Percentiles rank a stretch among this genome's conserved stretches.
These are phyloP conservation scores for Diceros bicornis DNA, from an alignment of 2,797 vertebrate species.

Conservation along the genomic window DNA sequence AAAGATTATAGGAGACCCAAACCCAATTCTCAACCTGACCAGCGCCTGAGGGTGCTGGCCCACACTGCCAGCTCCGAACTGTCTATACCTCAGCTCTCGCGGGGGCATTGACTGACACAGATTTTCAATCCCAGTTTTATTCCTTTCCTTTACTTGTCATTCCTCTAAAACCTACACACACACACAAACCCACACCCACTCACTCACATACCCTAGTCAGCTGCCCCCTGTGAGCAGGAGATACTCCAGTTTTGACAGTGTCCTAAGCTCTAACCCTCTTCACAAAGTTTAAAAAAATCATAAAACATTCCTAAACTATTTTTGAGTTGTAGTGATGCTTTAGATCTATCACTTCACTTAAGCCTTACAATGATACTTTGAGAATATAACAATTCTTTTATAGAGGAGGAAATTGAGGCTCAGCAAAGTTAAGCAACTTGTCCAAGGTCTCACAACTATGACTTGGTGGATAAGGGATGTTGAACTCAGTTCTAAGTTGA, in stretches of 20 bases:
- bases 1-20: constrained; percentile 74
- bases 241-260: neutral
- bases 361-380: neutral
- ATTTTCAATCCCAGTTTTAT: neutral
- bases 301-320: neutral
- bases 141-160: neutral
- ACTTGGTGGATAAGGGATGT: neutral
- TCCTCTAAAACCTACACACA: neutral
- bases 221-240: neutral
- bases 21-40: constrained; percentile 53
- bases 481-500: neutral
- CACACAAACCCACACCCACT: no score
- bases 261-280: neutral
- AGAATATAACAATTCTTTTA: neutral
- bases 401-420: neutral
- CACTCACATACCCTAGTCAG: neutral
- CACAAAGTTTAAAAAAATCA: neutral
- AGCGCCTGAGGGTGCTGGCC: neutral
- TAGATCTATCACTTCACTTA: neutral
- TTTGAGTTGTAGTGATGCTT: neutral
- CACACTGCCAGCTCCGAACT: neutral
- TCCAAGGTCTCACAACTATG: neutral
- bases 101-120: neutral
- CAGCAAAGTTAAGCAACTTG: neutral
- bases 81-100: neutral